A percentile compares a stretch with the other conserved stretches of the same genome.
Evolutionary conservation across 2,113 vertebrate species (phyloP).

Genomic region (Austrofundulus limnaeus): DNA sequence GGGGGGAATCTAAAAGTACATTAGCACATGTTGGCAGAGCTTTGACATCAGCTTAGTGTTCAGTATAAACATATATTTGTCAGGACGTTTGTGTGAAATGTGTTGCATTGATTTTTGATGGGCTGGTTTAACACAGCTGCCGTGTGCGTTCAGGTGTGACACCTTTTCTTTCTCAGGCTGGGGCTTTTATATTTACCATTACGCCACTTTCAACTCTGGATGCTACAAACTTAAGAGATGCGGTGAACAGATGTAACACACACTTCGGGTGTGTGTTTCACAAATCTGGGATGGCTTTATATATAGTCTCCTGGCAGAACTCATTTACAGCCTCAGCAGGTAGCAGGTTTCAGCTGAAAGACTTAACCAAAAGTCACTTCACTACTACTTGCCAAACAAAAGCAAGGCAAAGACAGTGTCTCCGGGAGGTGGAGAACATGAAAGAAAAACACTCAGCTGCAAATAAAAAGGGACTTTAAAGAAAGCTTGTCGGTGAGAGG

Average conservation of each 20-base stretch:
- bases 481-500: not conserved
- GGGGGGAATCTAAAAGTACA: too few relatives aligned
- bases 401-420: too few relatives aligned
- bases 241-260: not conserved
- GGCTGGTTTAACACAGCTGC: not conserved
- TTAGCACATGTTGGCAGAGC: not conserved
- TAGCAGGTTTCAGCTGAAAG: not conserved
- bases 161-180: not conserved
- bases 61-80: too few relatives aligned
- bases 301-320: not conserved
- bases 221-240: not conserved
- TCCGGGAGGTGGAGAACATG: not conserved
- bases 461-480: not conserved
- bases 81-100: not conserved
- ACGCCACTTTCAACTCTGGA: not conserved
- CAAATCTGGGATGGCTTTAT: not conserved
- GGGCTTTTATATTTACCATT: not conserved
- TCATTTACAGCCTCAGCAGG: not conserved
- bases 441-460: conserved; percentile 2
- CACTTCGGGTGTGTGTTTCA: not conserved
- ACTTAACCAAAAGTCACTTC: not conserved
- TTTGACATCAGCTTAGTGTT: too few relatives aligned
- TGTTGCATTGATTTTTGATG: not conserved
- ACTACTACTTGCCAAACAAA: not conserved
- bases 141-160: not conserved